A percentile compares a stretch with the other conserved stretches of the same genome.
These are phyloP conservation scores for Ictidomys tridecemlineatus DNA, from an alignment of 2,113 vertebrate species.

Conservation along the genomic window DNA sequence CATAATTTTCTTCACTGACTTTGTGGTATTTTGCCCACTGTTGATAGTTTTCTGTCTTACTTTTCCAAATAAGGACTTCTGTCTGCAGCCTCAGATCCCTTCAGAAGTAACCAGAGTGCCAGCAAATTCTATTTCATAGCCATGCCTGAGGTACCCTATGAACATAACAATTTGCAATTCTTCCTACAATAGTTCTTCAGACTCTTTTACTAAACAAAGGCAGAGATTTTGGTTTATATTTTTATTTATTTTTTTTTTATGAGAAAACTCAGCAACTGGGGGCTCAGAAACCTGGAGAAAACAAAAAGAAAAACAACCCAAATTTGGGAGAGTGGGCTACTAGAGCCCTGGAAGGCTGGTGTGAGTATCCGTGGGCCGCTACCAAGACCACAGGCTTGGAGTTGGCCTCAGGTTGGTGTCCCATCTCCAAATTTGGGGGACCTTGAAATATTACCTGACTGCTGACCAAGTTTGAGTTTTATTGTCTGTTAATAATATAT, in stretches of 20 bases:
- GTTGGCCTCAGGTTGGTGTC: not conserved
- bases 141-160: not conserved
- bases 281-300: constrained; percentile 36
- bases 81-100: constrained; percentile 13
- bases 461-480: not conserved
- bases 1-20: not conserved
- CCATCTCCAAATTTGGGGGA: not conserved
- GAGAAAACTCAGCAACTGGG: constrained; percentile 27
- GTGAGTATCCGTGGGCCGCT: not conserved
- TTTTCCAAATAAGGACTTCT: constrained; percentile 74
- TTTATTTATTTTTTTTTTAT: not conserved
- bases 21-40: constrained; percentile 60
- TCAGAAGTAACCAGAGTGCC: not conserved
- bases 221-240: not conserved
- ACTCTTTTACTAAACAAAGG: constrained; percentile 37
- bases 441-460: not conserved
- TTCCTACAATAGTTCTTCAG: not conserved
- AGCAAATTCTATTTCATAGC: not conserved
- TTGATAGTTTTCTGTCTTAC: constrained; percentile 49
- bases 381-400: not conserved
- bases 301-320: not conserved
- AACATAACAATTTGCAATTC: not conserved
- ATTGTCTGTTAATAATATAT: not conserved
- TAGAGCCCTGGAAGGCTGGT: not conserved
- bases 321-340: not conserved